Conservation (phyloP, 2,797 vertebrate species). For the Euphonia xanthogaster region DNA sequence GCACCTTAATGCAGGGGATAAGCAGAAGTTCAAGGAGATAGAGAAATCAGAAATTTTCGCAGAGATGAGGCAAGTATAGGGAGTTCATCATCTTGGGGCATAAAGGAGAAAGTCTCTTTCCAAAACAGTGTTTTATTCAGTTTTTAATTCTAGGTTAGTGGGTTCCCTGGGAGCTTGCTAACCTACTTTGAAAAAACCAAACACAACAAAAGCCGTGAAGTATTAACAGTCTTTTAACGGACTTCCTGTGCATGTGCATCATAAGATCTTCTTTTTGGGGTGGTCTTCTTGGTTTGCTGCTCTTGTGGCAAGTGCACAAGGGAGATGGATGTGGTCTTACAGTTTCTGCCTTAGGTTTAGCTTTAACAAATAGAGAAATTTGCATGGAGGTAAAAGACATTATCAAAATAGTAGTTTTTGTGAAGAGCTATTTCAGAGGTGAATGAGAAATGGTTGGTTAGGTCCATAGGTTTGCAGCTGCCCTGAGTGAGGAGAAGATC, state of each 20-base stretch:
- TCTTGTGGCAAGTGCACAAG: background rate
- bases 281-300: background rate
- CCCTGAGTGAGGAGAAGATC: background rate
- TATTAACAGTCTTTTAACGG: conserved; percentile 4
- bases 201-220: background rate
- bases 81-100: background rate
- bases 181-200: conserved; percentile 37
- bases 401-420: background rate
- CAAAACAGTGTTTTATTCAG: conserved; percentile 15
- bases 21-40: background rate
- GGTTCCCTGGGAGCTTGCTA: conserved; percentile 50
- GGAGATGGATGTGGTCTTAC: background rate
- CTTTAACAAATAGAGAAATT: background rate
- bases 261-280: background rate
- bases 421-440: background rate
- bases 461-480: background rate
- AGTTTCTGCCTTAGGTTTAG: background rate
- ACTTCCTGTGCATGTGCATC: conserved; percentile 26
- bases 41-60: background rate
- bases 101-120: conserved; percentile 10
- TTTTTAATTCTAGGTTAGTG: conserved; percentile 39
- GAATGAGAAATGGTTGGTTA: background rate
- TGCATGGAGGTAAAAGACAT: background rate
- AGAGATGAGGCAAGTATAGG: background rate
- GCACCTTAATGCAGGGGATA: background rate